Base-by-base conservation (phyloP, 2,113 vertebrate genomes). In the Hassar affinis region DNA sequence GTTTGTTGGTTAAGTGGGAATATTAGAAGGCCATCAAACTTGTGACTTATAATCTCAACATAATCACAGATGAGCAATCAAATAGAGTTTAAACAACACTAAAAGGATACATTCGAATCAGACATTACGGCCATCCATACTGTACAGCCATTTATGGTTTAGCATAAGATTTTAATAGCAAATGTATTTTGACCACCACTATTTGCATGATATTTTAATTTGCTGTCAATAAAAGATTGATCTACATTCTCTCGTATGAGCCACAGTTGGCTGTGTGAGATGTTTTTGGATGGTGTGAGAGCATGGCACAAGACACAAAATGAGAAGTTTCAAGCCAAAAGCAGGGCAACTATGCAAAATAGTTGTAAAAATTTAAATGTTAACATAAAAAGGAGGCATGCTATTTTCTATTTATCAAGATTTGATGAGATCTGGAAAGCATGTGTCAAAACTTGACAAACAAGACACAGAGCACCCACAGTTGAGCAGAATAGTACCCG, bases 391-490 rank as follows among this genome's bases (percentile, higher is more conserved):
- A 52, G 59, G 8, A 83, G 59, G 25, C 15, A 83, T 66, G 3
- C 6, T 49, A 35, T 47, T 6, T 74, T 68, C 81, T 27, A 45
- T 66, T 76, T 49, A n/a, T n/a, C 27, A 38, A 6, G 38, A 38
- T 77, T 84, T 77, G 42, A 76, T 80, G 51, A 77, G 74, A 80
- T 84, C 71, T 84, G 45, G 18, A 66, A 68, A 3, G 52, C 62
- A 35, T 69, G 45, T 33, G 22, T 27, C 6, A 61, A 54, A 78
- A 71, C 81, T 80, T 87, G 77, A 79, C 35, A 54, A 71, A 66
- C 68, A 85, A 83, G 85, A 87, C 74, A 75, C 69, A 69, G 75
- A 52, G 5, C 42, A 82, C 81, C 84, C 79, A 83, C 79, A 81
- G 85, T 76, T 79, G 38, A 76, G 30, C 80, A 74, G 61, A 80